Percentiles rank a stretch among this genome's conserved stretches.
phyloP scores from a whole-genome alignment of 2,888 invertebrate species.

The Lycocerus yunnanus region DNA sequence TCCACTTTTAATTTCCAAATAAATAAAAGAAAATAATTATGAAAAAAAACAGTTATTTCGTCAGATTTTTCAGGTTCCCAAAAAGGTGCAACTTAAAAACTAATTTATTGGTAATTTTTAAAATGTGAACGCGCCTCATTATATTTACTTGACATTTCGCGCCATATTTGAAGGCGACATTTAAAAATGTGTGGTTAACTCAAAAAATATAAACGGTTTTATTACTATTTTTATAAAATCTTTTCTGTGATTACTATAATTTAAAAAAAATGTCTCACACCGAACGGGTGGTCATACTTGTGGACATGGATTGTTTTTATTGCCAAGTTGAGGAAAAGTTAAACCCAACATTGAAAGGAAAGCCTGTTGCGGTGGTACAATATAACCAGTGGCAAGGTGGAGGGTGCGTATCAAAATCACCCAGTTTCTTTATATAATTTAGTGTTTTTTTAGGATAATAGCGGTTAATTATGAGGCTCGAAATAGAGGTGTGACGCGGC shows the following conservation, averaged over 20 bases:
- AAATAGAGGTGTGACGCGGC: constrained; percentile 84
- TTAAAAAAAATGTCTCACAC: constrained; percentile 38
- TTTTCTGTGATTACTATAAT: no score
- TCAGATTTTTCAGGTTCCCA: neutral
- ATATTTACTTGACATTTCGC: neutral
- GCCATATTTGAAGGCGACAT: neutral
- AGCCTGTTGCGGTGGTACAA: constrained; percentile 95
- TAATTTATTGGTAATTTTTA: neutral
- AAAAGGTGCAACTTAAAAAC: neutral
- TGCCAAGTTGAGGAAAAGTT: constrained; percentile 96
- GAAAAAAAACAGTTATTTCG: neutral
- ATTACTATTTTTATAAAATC: neutral
- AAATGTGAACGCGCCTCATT: neutral
- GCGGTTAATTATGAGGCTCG: constrained; percentile 97
- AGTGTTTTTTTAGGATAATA: constrained; percentile 72
- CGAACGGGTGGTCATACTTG: constrained; percentile 78
- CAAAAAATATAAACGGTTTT: neutral
- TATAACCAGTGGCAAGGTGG: constrained; percentile 93
- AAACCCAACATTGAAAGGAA: constrained; percentile 79
- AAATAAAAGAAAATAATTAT: neutral
- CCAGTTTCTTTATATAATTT: neutral
- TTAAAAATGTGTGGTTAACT: neutral
- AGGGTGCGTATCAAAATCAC: constrained; percentile 66
- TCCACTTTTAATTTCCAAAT: neutral
- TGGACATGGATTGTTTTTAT: constrained; percentile 99